Evolutionary conservation across 2,113 vertebrate species (phyloP), one percentile per base, ranked within the genome.

Genomic region (Puffinus mauretanicus): DNA sequence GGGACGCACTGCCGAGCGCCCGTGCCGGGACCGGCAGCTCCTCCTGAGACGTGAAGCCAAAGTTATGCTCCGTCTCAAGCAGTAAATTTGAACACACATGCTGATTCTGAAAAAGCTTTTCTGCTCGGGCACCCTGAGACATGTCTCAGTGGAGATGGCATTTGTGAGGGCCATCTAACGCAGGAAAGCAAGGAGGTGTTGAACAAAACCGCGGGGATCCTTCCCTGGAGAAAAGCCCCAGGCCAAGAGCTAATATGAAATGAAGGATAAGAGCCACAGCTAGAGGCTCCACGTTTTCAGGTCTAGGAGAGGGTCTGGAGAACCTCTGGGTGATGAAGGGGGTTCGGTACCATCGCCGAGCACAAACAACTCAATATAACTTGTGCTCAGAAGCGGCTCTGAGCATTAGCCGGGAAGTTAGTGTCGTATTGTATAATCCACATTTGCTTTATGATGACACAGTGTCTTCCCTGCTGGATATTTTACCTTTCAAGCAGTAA

Each of bases 401-500:
- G 94, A 96, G 95, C 94, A 94, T 97, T 97, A 95, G 89, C 88
- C 3, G 14, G 89, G 92, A 97, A 95, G 93, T 96, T 97, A 97
- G 81, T 97, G 94, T 85, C 90, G n/a, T 81, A 64, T 42, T 93
- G 90, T 94, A 97, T 97, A 97, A 98, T 95, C 94, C 92, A 51
- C 97, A 89, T 96, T 78, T 92, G 87, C 96, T 98, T 98, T 98
- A 97, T 91, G 94, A 97, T 97, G 96, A 97, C 90, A 96, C 95
- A 97, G 86, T 97, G 90, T 94, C 91, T 97, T 97, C 87, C 90
- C 87, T 94, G 91, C 90, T 95, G 96, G 97, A 97, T 97, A 95
- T 92, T 97, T 97, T 96, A 92, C 92, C 86, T 97, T 97, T 95
- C 95, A 97, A 96, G 75, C 84, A 82, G 82, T 70, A 82, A 96